A percentile compares a stretch with the other conserved stretches of the same genome.
These are phyloP conservation scores for Synergus umbraculus DNA, from an alignment of 2,888 invertebrate species.

Conservation along the genomic window DNA sequence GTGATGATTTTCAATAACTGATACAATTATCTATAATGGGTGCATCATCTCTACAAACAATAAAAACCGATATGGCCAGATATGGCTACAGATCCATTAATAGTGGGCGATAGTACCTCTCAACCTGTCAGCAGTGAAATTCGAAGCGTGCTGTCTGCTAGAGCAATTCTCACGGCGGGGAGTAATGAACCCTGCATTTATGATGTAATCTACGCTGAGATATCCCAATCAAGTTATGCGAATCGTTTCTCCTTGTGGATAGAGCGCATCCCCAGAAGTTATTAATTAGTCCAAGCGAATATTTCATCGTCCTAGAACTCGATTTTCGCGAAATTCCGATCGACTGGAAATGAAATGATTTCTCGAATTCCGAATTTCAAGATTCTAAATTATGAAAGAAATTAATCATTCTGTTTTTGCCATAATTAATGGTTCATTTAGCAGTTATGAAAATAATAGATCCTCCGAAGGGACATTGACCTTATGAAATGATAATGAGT, in stretches of 20 bases:
- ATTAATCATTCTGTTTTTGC: background rate
- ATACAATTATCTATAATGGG: background rate
- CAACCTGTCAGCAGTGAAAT: conserved; percentile 35
- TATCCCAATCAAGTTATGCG: conserved; percentile 43
- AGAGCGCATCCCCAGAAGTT: conserved; percentile 15
- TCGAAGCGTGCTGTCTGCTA: conserved; percentile 21
- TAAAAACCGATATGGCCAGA: conserved; percentile 11
- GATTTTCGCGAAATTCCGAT: background rate
- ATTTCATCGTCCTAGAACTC: background rate
- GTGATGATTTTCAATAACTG: conserved; percentile 4
- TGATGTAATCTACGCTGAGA: conserved; percentile 46
- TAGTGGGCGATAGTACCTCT: conserved; percentile 22
- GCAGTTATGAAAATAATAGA: background rate
- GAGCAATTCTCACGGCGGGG: conserved; percentile 45
- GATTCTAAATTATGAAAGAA: background rate
- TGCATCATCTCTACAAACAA: background rate
- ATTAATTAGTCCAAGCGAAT: conserved; percentile 23
- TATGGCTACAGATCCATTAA: conserved; percentile 6
- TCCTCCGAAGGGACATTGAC: conserved; percentile 2
- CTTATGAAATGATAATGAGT: background rate
- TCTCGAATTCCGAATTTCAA: background rate
- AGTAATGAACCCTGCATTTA: conserved; percentile 48
- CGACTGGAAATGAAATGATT: background rate
- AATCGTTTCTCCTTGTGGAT: conserved; percentile 27
- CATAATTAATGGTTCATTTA: background rate